phyloP scores from a whole-genome alignment of 2,797 vertebrate genomes.

The Sebastolobus alascanus region DNA sequence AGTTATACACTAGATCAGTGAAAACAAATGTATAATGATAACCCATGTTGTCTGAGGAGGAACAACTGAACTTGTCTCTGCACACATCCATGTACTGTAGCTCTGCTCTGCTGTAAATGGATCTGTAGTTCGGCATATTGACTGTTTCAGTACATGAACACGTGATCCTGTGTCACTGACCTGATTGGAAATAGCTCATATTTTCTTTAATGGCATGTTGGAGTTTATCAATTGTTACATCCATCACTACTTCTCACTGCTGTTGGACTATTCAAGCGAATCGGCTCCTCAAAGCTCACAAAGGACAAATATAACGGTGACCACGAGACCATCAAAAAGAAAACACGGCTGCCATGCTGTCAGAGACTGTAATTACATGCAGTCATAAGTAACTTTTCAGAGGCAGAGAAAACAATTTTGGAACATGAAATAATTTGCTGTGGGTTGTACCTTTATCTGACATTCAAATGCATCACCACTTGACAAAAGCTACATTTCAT shows the following conservation, averaged over 20 bases:
- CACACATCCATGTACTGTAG: constrained; percentile 10
- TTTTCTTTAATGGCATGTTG: constrained; percentile 15
- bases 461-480: not conserved
- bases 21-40: not conserved
- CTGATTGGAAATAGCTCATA: constrained; percentile 22
- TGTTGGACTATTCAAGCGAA: constrained; percentile 17
- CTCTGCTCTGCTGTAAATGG: constrained; percentile 34
- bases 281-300: constrained; percentile 42
- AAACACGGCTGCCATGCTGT: constrained; percentile 43
- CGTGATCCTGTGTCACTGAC: constrained; percentile 6
- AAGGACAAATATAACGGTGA: constrained; percentile 56
- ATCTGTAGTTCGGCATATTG: constrained; percentile 29
- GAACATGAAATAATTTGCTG: not conserved
- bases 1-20: not conserved
- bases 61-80: constrained; percentile 15
- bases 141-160: constrained; percentile 13
- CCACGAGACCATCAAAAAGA: constrained; percentile 63
- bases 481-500: no score
- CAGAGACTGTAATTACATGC: constrained; percentile 54
- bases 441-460: not conserved
- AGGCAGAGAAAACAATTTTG: not conserved
- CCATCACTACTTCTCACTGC: constrained; percentile 19
- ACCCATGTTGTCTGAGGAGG: constrained; percentile 20
- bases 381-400: constrained; percentile 48
- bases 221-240: constrained; percentile 30